Base-by-base conservation (phyloP, 2,113 vertebrate genomes). In the Trematomus loennbergii region DNA sequence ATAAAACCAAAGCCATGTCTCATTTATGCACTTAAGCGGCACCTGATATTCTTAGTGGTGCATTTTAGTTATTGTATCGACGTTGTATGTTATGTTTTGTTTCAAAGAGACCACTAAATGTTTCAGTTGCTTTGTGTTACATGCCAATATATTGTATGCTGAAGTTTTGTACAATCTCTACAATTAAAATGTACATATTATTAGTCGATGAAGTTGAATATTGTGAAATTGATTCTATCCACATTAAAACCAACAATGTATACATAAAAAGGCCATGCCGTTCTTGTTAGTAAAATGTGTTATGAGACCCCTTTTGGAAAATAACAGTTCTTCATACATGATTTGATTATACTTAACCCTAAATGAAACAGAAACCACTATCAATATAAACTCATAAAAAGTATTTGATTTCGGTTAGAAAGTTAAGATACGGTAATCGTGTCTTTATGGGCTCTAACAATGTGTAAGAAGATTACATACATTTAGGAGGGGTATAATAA, bases 71-170 rank as follows among this genome's bases (percentile, higher is more conserved):
- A 50, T 50, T 63, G n/a, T 54, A 49, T 66, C 25, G 4, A 68
- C n/a, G 18, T n/a, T 70, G 36, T 75, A 17, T 81, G n/a, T 75
- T 55, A 18, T 77, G 43, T 52, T 77, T 74, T 55, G 52, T 75
- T 81, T 71, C 2, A 69, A 71, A 78, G 55, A 74, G 70, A 80
- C 72, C 65, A 90, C 55, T 82, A 72, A 71, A 49, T 52, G 46
- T 67, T 75, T 54, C 25, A 76, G 63, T 49, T 87, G 72, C 63
- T 85, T 61, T 66, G n/a, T 81, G 74, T 74, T 59, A 65, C 7
- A 48, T 67, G 46, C 63, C 66, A 76, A 87, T 81, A 84, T 53
- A 74, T 86, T 80, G 82, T 53, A 87, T 83, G 83, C 82, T 84
- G 73, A 72, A 16, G 25, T 89, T 86, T 86, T 88, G 12, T 83